Evolutionary conservation across 1,140 invertebrate species (phyloP), one percentile per base, ranked within the genome.

Genomic region (Venturia canescens): DNA sequence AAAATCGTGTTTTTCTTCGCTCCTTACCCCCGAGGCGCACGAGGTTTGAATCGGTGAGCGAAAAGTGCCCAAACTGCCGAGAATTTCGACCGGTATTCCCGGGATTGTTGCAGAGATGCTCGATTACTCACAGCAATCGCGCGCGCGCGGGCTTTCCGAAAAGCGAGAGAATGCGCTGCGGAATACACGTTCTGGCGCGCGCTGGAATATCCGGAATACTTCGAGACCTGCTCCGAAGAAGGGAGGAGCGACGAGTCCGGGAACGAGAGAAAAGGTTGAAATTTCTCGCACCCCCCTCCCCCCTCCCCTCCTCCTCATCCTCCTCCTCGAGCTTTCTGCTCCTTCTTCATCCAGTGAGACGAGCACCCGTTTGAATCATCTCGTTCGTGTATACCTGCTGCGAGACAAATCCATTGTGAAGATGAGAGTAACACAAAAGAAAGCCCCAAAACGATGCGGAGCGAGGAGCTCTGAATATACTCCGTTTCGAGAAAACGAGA

Each of bases 351-450:
- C n/a, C n/a, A n/a, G n/a, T 18, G 50, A 21, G 16, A n/a, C n/a
- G 18, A n/a, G 50, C 50, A 53, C 18, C 50, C 50, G 18, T 53
- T 53, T 53, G 50, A 53, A 53, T 53, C 50, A 53, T 53, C 50
- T 18, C n/a, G 50, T 53, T 53, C 50, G 18, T n/a, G n/a, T 53
- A 53, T 53, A 53, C 50, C 50, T 53, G 50, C 50, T 53, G n/a
- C 50, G 50, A 53, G 18, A 53, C 50, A 53, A 53, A 53, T 53
- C 18, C 50, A 53, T 53, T 53, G 50, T 53, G 50, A 18, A 53
- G 16, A 16, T 1, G n/a, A 21, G n/a, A 53, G 50, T 44, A 44
- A 53, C 50, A n/a, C 6, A 53, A n/a, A n/a, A 53, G n/a, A n/a
- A n/a, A 53, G 4, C 16, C 16, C 50, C 1, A n/a, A n/a, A n/a